phyloP scores from a whole-genome alignment of 2,113 vertebrate genomes.

The Sander vitreus region DNA sequence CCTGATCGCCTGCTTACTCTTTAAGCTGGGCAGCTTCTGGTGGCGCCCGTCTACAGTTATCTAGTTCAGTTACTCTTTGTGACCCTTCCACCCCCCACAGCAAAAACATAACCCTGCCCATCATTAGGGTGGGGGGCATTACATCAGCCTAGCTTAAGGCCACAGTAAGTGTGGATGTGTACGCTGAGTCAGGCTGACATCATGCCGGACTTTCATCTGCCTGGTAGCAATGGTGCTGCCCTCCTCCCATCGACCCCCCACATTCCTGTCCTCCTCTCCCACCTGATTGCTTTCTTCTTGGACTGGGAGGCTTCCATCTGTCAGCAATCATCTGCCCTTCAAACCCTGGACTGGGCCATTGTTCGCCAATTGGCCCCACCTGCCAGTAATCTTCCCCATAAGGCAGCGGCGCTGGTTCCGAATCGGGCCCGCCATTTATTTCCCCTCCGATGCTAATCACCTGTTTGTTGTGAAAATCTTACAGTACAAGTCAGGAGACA shows the following conservation, averaged over 20 bases:
- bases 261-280: slow-evolving; percentile 58
- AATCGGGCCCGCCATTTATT: slow-evolving; percentile 80
- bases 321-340: slow-evolving; percentile 85
- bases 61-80: slow-evolving; percentile 41
- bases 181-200: slow-evolving; percentile 85
- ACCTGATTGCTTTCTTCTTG: slow-evolving; percentile 84
- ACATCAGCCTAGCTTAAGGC: slow-evolving; percentile 80
- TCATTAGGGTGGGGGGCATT: slow-evolving; percentile 56
- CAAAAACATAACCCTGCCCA: slow-evolving; percentile 30
- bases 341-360: slow-evolving; percentile 79
- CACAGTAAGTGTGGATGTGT: slow-evolving; percentile 59
- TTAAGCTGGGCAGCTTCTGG: slow-evolving; percentile 41
- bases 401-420: slow-evolving; percentile 67
- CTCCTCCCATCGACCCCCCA: slow-evolving; percentile 57
- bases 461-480: slow-evolving; percentile 81
- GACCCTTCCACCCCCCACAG: slow-evolving; percentile 45
- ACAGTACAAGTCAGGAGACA: slow-evolving; percentile 70
- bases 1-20: slow-evolving; percentile 21
- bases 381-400: slow-evolving; percentile 83
- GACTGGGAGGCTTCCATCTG: slow-evolving; percentile 82
- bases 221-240: slow-evolving; percentile 74
- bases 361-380: slow-evolving; percentile 83
- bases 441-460: slow-evolving; percentile 83
- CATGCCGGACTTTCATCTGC: slow-evolving; percentile 77
- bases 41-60: slow-evolving; percentile 58